Percentiles rank a stretch among this genome's conserved stretches.
Evolutionary conservation across 2,113 vertebrate genomes (phyloP).

Genomic region (Notarius lentiginosus): DNA sequence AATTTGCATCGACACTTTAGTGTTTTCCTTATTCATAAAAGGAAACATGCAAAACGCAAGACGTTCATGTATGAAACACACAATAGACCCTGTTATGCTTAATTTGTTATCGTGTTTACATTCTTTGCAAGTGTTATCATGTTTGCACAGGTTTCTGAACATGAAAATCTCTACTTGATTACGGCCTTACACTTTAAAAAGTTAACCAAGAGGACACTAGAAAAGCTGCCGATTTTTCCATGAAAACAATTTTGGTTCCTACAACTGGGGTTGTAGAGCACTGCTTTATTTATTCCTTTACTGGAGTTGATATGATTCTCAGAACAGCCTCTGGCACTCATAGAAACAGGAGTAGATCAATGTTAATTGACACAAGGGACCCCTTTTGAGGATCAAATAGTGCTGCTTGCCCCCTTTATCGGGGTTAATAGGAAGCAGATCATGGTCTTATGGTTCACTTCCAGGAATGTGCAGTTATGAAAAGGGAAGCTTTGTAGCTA

Average conservation of each 20-base stretch:
- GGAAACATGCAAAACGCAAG: background rate
- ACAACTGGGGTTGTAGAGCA: background rate
- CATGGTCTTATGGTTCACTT: constrained; percentile 11
- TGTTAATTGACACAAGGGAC: constrained; percentile 35
- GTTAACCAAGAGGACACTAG: background rate
- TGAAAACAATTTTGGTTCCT: background rate
- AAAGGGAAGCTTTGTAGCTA: constrained; percentile 11
- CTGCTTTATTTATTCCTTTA: background rate
- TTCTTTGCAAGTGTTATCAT: background rate
- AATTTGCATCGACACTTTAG: no score
- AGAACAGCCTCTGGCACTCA: background rate
- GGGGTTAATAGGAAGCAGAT: constrained; percentile 47
- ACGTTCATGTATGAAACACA: background rate
- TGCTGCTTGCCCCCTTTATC: constrained; percentile 35
- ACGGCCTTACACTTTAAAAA: background rate
- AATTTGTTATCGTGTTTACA: background rate
- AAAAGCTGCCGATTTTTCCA: background rate
- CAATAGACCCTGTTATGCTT: background rate
- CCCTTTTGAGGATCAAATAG: constrained; percentile 21
- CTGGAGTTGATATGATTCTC: background rate
- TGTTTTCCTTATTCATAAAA: no score
- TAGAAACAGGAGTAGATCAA: constrained; percentile 5
- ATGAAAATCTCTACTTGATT: background rate
- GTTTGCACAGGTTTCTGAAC: background rate
- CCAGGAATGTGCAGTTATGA: constrained; percentile 17